Base-by-base conservation (phyloP, 2,113 vertebrate genomes). In the Craseonycteris thonglongyai region DNA sequence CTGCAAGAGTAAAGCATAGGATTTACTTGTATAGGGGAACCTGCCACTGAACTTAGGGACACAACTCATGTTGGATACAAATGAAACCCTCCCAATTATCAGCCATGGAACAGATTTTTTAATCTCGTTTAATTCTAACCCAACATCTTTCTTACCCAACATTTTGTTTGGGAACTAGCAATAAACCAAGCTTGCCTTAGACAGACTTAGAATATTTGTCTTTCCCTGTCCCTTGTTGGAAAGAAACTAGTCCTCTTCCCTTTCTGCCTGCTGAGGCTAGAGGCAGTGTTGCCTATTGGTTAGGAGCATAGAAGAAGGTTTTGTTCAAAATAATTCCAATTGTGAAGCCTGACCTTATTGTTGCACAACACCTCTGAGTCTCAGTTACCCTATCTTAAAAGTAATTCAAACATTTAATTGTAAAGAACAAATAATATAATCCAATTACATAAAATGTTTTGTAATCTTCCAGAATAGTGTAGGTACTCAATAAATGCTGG, bases 121-220 rank as follows among this genome's bases (percentile, higher is more conserved):
- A 58, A 90, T 7, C 1, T 78, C 11, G 11, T 61, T 75, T 85
- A 66, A 88, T 69, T 71, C 18, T 54, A 82, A 59, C 30, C 19
- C n/a, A n/a, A n/a, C n/a, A n/a, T n/a, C 22, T 68, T 76, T 85
- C 14, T 35, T 18, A 30, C 7, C 59, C 74, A 94, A 18, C 51
- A 35, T 84, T 91, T 72, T 72, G 45, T 42, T 63, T 92, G 38
- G 58, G 7, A 38, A 40, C 15, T 66, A 92, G 71, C 28, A 58
- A 56, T 15, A 56, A 28, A 51, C 42, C 6, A 49, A 10, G 14
- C 35, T 83, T 47, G 0, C 16, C 15, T 58, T 68, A 45, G 15
- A 58, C 7, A 13, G 30, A 59, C 7, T 74, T 84, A 51, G 45
- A 87, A 71, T 74, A 81, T 63, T 59, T 21, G 22, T 54, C 38